phyloP scores from a whole-genome alignment of 2,113 vertebrate species.

The Callocephalon fimbriatum region DNA sequence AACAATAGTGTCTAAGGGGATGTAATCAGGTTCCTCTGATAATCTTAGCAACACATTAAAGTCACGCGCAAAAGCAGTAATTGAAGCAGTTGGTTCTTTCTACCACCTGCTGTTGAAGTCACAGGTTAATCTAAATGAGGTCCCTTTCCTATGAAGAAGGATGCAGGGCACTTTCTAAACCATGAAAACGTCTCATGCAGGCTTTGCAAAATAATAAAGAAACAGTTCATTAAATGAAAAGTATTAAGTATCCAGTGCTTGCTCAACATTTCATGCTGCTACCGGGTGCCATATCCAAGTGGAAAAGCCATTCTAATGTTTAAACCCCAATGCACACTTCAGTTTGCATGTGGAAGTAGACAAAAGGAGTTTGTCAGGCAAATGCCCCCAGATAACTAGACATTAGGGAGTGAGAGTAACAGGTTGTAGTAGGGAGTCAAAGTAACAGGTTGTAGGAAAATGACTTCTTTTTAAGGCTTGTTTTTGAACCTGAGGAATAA shows the following conservation, averaged over 20 bases:
- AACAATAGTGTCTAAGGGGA: slow-evolving; percentile 84
- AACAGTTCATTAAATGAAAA: slow-evolving; percentile 80
- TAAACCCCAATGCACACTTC: slow-evolving; percentile 59
- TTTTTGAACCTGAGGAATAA: slow-evolving; percentile 40
- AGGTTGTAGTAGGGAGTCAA: slow-evolving; percentile 46
- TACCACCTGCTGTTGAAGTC: slow-evolving; percentile 85
- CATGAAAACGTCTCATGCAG: slow-evolving; percentile 76
- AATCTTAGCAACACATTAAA: slow-evolving; percentile 85
- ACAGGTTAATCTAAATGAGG: slow-evolving; percentile 86
- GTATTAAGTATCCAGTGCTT: slow-evolving; percentile 64
- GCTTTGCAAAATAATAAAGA: slow-evolving; percentile 80
- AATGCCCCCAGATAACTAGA: slow-evolving; percentile 66
- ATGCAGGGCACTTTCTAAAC: slow-evolving; percentile 78
- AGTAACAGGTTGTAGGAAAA: slow-evolving; percentile 63
- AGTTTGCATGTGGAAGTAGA: slow-evolving; percentile 54
- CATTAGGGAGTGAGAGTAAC: slow-evolving; percentile 56
- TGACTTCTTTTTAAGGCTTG: slow-evolving; percentile 28
- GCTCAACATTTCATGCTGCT: slow-evolving; percentile 63
- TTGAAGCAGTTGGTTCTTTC: slow-evolving; percentile 84
- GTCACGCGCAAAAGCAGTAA: slow-evolving; percentile 80
- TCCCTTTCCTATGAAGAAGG: slow-evolving; percentile 75
- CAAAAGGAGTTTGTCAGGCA: slow-evolving; percentile 63
- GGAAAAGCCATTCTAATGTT: slow-evolving; percentile 48
- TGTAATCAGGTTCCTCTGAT: slow-evolving; percentile 83
- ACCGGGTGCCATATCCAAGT: slow-evolving; percentile 41